Base-by-base conservation (phyloP, 2,888 invertebrate genomes). In the Cacoxenus indagator region DNA sequence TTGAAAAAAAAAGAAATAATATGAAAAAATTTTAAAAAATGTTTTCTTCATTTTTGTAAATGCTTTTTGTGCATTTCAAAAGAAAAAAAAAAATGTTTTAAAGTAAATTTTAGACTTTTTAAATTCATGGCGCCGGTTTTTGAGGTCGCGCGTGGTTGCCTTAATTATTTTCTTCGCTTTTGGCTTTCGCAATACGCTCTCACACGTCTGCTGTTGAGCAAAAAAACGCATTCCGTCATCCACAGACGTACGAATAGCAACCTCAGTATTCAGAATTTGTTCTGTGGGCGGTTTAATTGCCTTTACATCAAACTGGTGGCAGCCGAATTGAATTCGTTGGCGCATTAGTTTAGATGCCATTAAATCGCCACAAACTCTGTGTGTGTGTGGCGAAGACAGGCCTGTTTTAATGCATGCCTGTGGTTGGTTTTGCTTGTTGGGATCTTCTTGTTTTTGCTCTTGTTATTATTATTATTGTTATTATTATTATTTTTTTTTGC, bases 231-330 rank as follows among this genome's bases (percentile, higher is more conserved):
- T 37, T 37, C 37, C 17, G 22, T 48, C 48, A 48, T 17, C 48
- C 17, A 17, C 51, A 51, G 17, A 19, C 19, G 51, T 8, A 17
- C 11, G 14, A 43, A n/a, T 43, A n/a, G 45, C 45, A 8, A 22
- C 51, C 51, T n/a, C 51, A 51, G 17, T 19, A 51, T 22, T 51
- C 51, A 3, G 17, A n/a, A 37, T 14, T n/a, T 22, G 22, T 19
- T 51, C 51, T 51, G 59, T 45, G 61, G 61, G 61, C 37, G 61
- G n/a, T 62, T 62, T 62, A 62, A 62, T 62, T 62, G 43, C 61
- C 22, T 62, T 43, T 62, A 26, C 61, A 62, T 2, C 14, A 26
- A 37, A 37, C 8, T 37, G 37, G 14, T 11, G 14, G 37, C 37
- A 48, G 17, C 11, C 6, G 19, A 27, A n/a, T 9, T n/a, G 26